These are phyloP conservation scores for Drosophila buzzatii DNA, from an alignment of 2,888 invertebrate genomes.

Conservation along the genomic window DNA sequence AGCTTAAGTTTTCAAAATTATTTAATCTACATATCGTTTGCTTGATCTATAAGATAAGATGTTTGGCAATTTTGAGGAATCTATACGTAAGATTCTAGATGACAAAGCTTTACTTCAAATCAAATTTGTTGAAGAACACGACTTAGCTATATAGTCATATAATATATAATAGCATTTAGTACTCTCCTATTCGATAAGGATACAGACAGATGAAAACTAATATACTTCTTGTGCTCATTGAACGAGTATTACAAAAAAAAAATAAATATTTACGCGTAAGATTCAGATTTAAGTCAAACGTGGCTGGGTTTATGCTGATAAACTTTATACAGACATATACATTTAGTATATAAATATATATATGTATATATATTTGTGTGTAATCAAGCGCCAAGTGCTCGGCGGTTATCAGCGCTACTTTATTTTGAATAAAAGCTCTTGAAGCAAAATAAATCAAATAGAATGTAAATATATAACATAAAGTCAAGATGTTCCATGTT, in stretches of 20 bases:
- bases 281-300: slow-evolving; percentile 13
- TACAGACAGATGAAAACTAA: background rate
- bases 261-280: slow-evolving; percentile 3
- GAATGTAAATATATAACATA: slow-evolving; percentile 8
- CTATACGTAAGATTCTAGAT: background rate
- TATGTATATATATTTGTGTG: background rate
- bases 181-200: too few species aligned
- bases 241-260: background rate
- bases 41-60: background rate
- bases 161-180: too few species aligned
- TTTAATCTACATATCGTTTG: too few species aligned
- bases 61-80: background rate
- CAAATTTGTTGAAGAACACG: background rate
- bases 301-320: slow-evolving; percentile 28
- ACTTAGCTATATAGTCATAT: too few species aligned
- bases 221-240: background rate
- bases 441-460: slow-evolving; percentile 6
- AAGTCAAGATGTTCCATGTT: slow-evolving; percentile 27
- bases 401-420: slow-evolving; percentile 43
- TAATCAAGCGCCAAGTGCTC: slow-evolving; percentile 35
- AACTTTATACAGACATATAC: slow-evolving; percentile 18
- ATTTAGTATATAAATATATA: background rate
- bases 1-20: background rate
- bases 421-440: slow-evolving; percentile 28
- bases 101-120: background rate